These are phyloP conservation scores for Petrocephalus schoutedeni DNA, from an alignment of 2,797 vertebrate genomes.

Conservation along the genomic window DNA sequence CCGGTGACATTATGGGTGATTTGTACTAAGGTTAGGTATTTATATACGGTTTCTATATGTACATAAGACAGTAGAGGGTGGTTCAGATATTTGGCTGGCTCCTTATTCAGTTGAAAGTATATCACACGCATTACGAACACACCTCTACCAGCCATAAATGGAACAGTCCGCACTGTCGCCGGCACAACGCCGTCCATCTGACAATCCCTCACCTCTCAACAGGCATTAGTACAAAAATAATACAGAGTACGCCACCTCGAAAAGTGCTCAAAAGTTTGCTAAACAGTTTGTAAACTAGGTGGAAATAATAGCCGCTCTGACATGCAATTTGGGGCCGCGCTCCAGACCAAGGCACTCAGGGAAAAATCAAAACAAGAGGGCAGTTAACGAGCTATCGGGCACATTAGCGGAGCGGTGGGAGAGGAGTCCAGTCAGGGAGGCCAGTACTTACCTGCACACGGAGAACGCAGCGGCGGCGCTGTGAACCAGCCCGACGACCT, in stretches of 20 bases:
- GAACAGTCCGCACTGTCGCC: constrained; percentile 30
- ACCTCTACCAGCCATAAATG: constrained; percentile 32
- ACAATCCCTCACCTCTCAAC: constrained; percentile 37
- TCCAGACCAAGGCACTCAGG: constrained; percentile 35
- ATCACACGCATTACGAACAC: background rate
- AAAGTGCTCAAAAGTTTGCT: constrained; percentile 49
- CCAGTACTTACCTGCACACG: constrained; percentile 38
- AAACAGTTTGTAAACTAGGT: constrained; percentile 45
- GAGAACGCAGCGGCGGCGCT: background rate
- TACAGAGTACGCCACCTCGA: constrained; percentile 39
- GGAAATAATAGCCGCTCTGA: constrained; percentile 35
- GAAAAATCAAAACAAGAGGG: constrained; percentile 39
- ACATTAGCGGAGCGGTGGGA: constrained; percentile 27
- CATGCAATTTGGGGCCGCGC: constrained; percentile 17
- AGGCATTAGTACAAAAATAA: constrained; percentile 40
- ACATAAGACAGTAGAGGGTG: background rate
- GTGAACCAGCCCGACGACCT: background rate
- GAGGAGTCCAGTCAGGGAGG: constrained; percentile 16
- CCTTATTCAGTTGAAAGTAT: background rate
- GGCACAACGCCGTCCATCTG: constrained; percentile 37
- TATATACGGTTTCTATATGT: background rate
- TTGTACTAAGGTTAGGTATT: too few species aligned
- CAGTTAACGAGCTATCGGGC: constrained; percentile 22
- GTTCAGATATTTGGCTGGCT: too few species aligned
- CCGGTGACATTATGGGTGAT: background rate